Base-by-base conservation (phyloP, 1,140 invertebrate genomes). In the Bilobella aurantiaca region DNA sequence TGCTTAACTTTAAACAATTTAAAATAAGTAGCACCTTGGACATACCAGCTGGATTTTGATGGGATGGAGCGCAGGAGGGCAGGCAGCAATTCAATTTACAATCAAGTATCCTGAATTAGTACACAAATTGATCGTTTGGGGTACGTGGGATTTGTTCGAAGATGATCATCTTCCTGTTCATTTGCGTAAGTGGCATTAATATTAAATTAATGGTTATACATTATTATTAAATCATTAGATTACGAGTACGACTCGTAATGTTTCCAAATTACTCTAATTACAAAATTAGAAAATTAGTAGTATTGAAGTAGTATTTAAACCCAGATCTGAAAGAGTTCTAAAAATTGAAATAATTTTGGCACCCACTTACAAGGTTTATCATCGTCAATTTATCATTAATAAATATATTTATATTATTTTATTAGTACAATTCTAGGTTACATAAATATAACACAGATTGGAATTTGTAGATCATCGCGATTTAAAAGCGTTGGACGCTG, bases 31-130 rank as follows among this genome's bases (percentile, higher is more conserved):
- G 49, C 49, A 16, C 21, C 49, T 53, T 12, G 49, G 49, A 5
- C 8, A 14, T 53, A 5, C 49, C 25, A 53, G 3, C 8, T 53
- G 23, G 14, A 23, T 53, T 5, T 5, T 53, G 23, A 53, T 53
- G 49, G 49, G 49, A 14, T 53, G 49, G 49, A 53, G 49, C 23
- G 49, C 49, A 18, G 49, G 49, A 53, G 49, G 49, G 5, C 49
- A 53, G 23, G 25, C 49, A 12, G 49, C 49, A 23, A 53, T 53
- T 23, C 49, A 53, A 23, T 53, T 53, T 23, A 53, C 49, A 5
- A 3, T 53, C 49, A 53, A 53, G 49, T 23, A 53, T 53, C 49
- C 49, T 12, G 49, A 53, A 16, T 14, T 53, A 5, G 49, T 53
- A 5, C 8, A 23, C 14, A 53, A 53, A 53, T 23, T 53, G 23